Conservation (phyloP, 1,140 invertebrate genomes). For the Cryptotermes secundus region DNA sequence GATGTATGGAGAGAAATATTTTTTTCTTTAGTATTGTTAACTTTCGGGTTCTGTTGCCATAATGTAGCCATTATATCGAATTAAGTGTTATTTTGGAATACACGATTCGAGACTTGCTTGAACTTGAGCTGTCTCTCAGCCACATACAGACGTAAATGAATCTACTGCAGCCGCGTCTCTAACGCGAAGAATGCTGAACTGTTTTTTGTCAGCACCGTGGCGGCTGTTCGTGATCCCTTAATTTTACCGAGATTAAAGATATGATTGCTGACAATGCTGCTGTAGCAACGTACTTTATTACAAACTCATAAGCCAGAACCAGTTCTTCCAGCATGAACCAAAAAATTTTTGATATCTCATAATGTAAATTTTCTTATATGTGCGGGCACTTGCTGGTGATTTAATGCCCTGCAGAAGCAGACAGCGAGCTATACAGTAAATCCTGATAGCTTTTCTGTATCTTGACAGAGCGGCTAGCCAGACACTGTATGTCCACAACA, state of each 20-base stretch:
- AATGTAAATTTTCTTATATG: neutral
- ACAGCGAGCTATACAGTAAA: neutral
- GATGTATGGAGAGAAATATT: too few relatives aligned
- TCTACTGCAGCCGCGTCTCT: too few relatives aligned
- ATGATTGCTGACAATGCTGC: neutral
- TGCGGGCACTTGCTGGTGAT: neutral
- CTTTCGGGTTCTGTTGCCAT: too few relatives aligned
- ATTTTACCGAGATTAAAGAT: neutral
- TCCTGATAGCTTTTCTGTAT: neutral
- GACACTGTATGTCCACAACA: conserved; percentile 11
- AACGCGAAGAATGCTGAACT: neutral
- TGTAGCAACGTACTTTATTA: neutral
- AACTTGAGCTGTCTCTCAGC: too few relatives aligned
- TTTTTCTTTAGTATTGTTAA: too few relatives aligned
- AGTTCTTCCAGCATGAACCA: conserved; percentile 2
- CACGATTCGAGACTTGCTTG: too few relatives aligned
- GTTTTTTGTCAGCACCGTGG: neutral
- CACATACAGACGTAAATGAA: too few relatives aligned
- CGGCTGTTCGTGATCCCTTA: neutral
- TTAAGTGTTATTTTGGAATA: too few relatives aligned
- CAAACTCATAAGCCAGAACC: neutral
- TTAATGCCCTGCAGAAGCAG: neutral
- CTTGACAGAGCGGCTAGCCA: conserved; percentile 1
- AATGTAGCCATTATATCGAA: too few relatives aligned
- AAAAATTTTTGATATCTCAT: neutral